Evolutionary conservation across 2,888 invertebrate species (phyloP).

Genomic region (Ennomos erosarius): DNA sequence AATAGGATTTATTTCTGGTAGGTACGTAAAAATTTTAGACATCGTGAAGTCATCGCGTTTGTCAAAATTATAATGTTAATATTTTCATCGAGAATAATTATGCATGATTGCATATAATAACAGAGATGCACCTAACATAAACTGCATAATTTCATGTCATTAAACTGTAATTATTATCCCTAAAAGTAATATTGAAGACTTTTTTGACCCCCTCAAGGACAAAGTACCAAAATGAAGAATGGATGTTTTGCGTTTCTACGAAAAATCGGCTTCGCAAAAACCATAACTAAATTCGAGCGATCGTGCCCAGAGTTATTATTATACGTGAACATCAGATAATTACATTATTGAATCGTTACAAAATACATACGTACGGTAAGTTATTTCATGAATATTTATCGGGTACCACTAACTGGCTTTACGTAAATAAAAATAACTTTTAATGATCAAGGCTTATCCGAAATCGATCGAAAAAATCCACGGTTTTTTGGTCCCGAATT

Average conservation of each 20-base stretch:
- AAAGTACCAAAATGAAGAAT: conserved; percentile 48
- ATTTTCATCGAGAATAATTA: conserved; percentile 60
- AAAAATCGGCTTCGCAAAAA: conserved; percentile 57
- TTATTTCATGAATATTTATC: conserved; percentile 68
- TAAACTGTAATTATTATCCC: conserved; percentile 31
- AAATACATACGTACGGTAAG: conserved; percentile 39
- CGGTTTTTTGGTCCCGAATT: conserved; percentile 57
- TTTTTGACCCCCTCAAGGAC: conserved; percentile 65
- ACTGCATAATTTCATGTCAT: conserved; percentile 71
- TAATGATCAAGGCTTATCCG: conserved; percentile 65
- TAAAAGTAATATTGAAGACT: conserved; percentile 36
- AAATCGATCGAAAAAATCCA: conserved; percentile 63
- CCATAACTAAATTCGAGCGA: conserved; percentile 45
- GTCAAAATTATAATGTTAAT: conserved; percentile 53
- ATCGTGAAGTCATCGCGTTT: conserved; percentile 49
- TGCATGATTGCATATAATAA: conserved; percentile 62
- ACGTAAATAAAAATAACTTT: conserved; percentile 72
- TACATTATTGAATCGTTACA: conserved; percentile 34
- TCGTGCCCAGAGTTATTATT: conserved; percentile 36
- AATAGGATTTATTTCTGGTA: conserved; percentile 10
- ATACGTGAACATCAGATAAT: conserved; percentile 40
- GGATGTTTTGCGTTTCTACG: conserved; percentile 62
- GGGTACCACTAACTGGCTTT: conserved; percentile 59
- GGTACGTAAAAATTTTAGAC: conserved; percentile 24
- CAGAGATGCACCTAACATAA: conserved; percentile 61